These are phyloP conservation scores for Priocnemis perturbator DNA, from an alignment of 2,888 invertebrate genomes.

Conservation along the genomic window DNA sequence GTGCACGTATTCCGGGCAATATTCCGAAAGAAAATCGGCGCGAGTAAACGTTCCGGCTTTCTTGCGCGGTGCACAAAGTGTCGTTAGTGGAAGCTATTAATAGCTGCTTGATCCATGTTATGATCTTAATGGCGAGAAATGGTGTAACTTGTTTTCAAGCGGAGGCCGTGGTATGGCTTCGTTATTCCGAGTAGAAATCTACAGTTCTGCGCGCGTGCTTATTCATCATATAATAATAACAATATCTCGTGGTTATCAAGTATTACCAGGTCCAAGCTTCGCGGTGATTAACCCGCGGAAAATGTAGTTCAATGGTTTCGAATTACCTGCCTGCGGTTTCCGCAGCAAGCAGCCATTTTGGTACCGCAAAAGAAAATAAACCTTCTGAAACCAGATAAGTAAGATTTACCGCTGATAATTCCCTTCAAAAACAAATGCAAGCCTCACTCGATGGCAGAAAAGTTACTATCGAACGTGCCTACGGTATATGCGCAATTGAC, in stretches of 20 bases:
- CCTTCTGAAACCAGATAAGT: slow-evolving; percentile 42
- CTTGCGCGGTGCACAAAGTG: too few relatives aligned
- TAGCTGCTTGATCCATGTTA: too few relatives aligned
- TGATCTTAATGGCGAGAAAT: too few relatives aligned
- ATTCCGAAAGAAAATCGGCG: neutral
- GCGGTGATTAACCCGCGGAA: slow-evolving; percentile 59
- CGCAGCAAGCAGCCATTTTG: slow-evolving; percentile 55
- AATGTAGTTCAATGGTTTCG: slow-evolving; percentile 61
- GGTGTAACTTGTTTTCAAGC: too few relatives aligned
- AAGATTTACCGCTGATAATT: slow-evolving; percentile 43
- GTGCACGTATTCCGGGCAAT: neutral
- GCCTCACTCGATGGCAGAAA: slow-evolving; percentile 6
- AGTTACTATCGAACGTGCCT: neutral
- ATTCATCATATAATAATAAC: slow-evolving; percentile 13
- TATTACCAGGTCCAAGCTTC: slow-evolving; percentile 36
- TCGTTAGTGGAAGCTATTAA: too few relatives aligned
- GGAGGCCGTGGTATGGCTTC: too few relatives aligned
- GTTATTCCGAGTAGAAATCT: too few relatives aligned
- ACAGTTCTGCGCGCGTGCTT: neutral
- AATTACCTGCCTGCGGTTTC: slow-evolving; percentile 54
- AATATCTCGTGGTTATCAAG: slow-evolving; percentile 17
- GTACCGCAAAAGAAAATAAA: slow-evolving; percentile 56
- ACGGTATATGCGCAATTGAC: too few relatives aligned
- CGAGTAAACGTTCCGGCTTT: too few relatives aligned
- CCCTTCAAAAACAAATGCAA: slow-evolving; percentile 22